phyloP scores from a whole-genome alignment of 2,113 vertebrate genomes.

The Tyto alba region DNA sequence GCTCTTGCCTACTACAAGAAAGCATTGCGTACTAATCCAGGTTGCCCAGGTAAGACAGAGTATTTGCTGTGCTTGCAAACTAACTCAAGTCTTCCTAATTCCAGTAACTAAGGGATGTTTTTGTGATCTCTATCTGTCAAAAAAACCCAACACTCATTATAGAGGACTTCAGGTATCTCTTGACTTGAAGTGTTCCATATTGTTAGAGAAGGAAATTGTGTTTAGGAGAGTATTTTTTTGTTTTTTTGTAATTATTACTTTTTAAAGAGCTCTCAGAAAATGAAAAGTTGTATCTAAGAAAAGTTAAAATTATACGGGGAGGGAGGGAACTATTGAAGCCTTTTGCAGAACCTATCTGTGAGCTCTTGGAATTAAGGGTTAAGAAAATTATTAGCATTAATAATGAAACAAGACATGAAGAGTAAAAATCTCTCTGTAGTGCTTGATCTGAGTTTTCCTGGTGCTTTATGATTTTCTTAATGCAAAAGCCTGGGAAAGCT shows the following conservation, averaged over 20 bases:
- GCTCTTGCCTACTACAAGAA: conserved; percentile 98
- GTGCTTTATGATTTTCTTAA: not conserved
- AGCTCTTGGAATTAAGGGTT: not conserved
- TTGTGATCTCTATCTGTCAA: not conserved
- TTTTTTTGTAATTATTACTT: not conserved
- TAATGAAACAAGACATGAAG: not conserved
- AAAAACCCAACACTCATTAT: not conserved
- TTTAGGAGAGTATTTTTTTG: not conserved
- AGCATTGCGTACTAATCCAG: conserved; percentile 94
- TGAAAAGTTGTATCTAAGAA: not conserved
- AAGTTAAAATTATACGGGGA: not conserved
- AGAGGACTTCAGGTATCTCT: not conserved
- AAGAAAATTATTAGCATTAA: not conserved
- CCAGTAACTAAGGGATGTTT: not conserved
- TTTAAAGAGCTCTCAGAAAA: not conserved
- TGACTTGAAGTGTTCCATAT: not conserved
- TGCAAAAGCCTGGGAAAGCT: not conserved
- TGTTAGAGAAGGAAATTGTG: not conserved
- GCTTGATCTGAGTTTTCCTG: not conserved
- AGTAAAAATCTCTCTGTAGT: not conserved
- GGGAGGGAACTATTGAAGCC: not conserved
- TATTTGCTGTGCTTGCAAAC: not conserved
- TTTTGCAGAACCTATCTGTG: not conserved
- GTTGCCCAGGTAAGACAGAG: conserved; percentile 87
- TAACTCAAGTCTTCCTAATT: not conserved